These are phyloP conservation scores for Ia io DNA, from an alignment of 2,113 vertebrate genomes.

Conservation along the genomic window DNA sequence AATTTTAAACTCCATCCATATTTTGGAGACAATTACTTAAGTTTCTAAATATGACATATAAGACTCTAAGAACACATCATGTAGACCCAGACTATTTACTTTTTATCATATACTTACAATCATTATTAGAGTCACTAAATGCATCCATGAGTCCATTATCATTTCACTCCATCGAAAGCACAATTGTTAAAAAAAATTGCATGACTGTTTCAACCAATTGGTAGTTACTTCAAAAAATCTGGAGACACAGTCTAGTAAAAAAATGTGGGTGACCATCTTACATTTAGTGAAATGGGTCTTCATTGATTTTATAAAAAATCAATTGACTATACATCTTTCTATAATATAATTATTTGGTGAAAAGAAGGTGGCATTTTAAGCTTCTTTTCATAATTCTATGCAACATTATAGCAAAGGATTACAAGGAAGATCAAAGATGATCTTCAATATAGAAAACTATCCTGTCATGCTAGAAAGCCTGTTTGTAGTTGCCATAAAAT, in stretches of 20 bases:
- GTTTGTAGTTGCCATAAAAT: slow-evolving; percentile 62
- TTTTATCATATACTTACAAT: background rate
- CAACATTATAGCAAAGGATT: slow-evolving; percentile 20
- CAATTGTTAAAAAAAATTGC: background rate
- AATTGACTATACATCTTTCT: background rate
- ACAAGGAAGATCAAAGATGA: slow-evolving; percentile 60
- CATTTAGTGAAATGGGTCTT: slow-evolving; percentile 29
- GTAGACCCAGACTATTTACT: background rate
- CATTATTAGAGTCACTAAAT: background rate
- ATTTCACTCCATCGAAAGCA: background rate
- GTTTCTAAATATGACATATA: background rate
- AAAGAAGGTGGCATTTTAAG: slow-evolving; percentile 26
- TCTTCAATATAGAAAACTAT: slow-evolving; percentile 28
- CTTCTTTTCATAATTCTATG: slow-evolving; percentile 50
- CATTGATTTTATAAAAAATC: background rate
- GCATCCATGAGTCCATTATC: background rate
- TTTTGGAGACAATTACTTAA: background rate
- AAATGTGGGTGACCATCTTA: background rate
- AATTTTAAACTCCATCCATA: background rate
- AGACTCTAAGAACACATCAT: background rate
- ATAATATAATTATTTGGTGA: slow-evolving; percentile 21
- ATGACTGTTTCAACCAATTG: background rate
- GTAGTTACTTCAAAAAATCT: background rate
- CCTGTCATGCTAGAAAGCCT: slow-evolving; percentile 50
- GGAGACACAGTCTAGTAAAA: background rate